Conservation (phyloP, 2,888 invertebrate species). For the Trichacis sp. region DNA sequence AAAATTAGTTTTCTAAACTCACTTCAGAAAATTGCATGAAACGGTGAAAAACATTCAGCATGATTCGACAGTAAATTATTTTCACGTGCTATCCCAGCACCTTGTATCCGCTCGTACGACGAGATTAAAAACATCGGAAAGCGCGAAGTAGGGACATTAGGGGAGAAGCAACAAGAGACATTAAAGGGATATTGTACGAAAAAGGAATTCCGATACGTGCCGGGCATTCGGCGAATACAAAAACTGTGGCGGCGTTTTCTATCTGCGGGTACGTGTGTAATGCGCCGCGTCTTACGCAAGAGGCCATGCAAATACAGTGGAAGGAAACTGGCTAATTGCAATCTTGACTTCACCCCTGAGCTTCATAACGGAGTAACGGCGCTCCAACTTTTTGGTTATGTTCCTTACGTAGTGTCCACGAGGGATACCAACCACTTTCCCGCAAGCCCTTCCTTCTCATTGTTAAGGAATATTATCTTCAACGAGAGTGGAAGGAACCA, state of each 20-base stretch:
- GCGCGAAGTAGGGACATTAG: slow-evolving; percentile 33
- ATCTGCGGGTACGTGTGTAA: slow-evolving; percentile 24
- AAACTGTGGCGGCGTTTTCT: slow-evolving; percentile 41
- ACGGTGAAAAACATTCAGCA: too few relatives aligned
- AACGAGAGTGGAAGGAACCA: not conserved
- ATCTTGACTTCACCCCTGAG: slow-evolving; percentile 67
- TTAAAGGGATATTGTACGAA: slow-evolving; percentile 49
- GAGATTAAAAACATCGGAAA: slow-evolving; percentile 35
- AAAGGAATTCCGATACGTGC: slow-evolving; percentile 65
- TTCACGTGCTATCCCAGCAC: too few relatives aligned
- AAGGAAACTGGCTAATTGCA: slow-evolving; percentile 65
- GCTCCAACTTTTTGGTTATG: slow-evolving; percentile 66
- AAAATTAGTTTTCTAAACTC: too few relatives aligned
- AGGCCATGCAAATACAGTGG: slow-evolving; percentile 59
- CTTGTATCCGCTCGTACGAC: not conserved
- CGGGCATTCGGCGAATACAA: slow-evolving; percentile 50
- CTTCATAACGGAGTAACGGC: slow-evolving; percentile 61
- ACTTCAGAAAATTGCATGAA: too few relatives aligned
- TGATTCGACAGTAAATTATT: too few relatives aligned
- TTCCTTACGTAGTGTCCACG: slow-evolving; percentile 65
- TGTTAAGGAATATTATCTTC: slow-evolving; percentile 1
- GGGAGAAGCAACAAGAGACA: slow-evolving; percentile 29
- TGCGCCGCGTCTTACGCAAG: slow-evolving; percentile 30
- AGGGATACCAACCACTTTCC: slow-evolving; percentile 49
- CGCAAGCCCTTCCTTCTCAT: slow-evolving; percentile 1